phyloP scores from a whole-genome alignment of 2,797 vertebrate genomes.

The Sparus aurata region DNA sequence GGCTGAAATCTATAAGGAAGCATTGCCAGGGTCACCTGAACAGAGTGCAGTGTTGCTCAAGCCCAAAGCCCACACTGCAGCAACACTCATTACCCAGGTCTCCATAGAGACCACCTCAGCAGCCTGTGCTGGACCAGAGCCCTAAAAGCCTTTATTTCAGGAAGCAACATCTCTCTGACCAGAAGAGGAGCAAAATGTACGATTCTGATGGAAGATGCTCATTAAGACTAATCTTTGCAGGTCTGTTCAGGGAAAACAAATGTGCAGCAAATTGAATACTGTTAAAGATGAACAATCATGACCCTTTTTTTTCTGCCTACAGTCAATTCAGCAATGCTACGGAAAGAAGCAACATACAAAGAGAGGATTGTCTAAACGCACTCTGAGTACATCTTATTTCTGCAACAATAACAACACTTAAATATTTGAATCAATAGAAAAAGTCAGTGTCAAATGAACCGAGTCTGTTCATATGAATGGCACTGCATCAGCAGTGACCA shows the following conservation, averaged over 20 bases:
- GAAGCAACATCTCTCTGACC: slow-evolving; percentile 64
- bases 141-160: slow-evolving; percentile 81
- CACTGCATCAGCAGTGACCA: slow-evolving; percentile 34
- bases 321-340: neutral
- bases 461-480: slow-evolving; percentile 40
- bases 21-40: slow-evolving; percentile 81
- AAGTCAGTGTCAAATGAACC: slow-evolving; percentile 48
- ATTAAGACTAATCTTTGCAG: slow-evolving; percentile 54
- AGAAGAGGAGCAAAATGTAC: slow-evolving; percentile 57
- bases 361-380: slow-evolving; percentile 30
- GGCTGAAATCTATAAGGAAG: slow-evolving; percentile 48
- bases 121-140: slow-evolving; percentile 78
- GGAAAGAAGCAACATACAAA: slow-evolving; percentile 32
- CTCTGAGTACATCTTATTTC: slow-evolving; percentile 29
- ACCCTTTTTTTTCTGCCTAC: slow-evolving; percentile 48
- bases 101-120: slow-evolving; percentile 88
- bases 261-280: slow-evolving; percentile 29
- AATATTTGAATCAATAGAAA: slow-evolving; percentile 58
- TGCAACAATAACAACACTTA: slow-evolving; percentile 40
- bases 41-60: slow-evolving; percentile 68
- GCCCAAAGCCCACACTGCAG: slow-evolving; percentile 77
- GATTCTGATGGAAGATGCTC: slow-evolving; percentile 50
- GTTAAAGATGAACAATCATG: slow-evolving; percentile 44
- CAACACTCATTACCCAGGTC: slow-evolving; percentile 84
- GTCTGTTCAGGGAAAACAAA: slow-evolving; percentile 51